Evolutionary conservation across 2,113 vertebrate genomes (phyloP).

Genomic region (Thomomys bottae): DNA sequence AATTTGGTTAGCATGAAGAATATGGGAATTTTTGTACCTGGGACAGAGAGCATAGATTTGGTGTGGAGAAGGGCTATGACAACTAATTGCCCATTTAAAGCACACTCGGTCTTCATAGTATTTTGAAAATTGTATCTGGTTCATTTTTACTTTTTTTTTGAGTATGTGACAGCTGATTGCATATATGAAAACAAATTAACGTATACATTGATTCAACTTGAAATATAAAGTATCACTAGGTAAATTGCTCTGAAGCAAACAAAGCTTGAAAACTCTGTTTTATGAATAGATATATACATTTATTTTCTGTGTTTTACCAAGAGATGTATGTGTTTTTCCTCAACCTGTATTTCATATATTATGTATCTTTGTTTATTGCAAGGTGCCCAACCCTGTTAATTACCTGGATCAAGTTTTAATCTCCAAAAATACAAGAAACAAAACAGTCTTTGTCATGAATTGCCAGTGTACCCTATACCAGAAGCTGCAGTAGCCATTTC

Average conservation of each 20-base stretch:
- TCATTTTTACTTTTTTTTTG: not conserved
- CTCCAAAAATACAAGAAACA: not conserved
- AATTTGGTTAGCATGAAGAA: not conserved
- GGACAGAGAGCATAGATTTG: not conserved
- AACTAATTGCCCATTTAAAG: not conserved
- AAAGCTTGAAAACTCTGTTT: not conserved
- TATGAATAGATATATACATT: too few relatives aligned
- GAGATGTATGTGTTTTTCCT: not conserved
- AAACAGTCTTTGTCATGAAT: not conserved
- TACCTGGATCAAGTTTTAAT: not conserved
- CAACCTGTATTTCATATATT: not conserved
- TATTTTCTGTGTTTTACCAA: not conserved
- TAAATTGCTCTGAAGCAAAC: not conserved
- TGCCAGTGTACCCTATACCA: not conserved
- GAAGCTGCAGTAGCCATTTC: not conserved
- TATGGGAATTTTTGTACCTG: not conserved
- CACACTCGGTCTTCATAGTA: not conserved
- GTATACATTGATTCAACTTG: not conserved
- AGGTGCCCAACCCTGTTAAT: not conserved
- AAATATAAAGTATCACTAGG: slow-evolving; percentile 5
- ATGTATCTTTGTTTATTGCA: not conserved
- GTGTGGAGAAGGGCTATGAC: not conserved
- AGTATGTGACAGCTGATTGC: not conserved
- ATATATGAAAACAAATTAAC: not conserved
- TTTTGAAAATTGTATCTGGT: not conserved